Percentiles rank a stretch among this genome's conserved stretches.
Conservation (phyloP, 1,140 invertebrate species). For the Nasonia longicornis region DNA sequence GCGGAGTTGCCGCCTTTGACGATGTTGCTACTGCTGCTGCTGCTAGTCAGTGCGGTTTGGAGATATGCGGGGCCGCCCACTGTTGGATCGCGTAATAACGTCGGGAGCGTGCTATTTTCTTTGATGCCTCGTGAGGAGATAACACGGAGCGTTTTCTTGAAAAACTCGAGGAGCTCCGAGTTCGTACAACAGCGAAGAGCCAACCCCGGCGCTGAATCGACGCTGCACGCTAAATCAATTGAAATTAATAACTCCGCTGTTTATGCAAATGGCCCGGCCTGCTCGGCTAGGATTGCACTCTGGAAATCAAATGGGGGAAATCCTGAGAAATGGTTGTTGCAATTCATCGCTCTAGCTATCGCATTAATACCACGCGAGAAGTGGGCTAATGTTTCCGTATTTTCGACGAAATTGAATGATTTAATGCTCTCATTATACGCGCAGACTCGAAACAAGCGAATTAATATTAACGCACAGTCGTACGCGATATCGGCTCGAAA, state of each 20-base stretch:
- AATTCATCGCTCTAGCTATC: not conserved
- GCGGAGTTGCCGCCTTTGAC: conserved; percentile 9
- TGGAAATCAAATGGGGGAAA: not conserved
- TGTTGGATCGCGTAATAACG: not conserved
- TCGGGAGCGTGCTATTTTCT: not conserved
- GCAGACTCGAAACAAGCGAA: not conserved
- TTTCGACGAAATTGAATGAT: not conserved
- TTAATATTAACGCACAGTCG: not conserved
- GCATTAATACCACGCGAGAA: not conserved
- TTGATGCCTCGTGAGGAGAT: too few species aligned
- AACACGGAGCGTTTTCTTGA: too few species aligned
- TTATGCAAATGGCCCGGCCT: not conserved
- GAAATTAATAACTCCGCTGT: not conserved
- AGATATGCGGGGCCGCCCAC: not conserved
- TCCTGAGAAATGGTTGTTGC: conserved; percentile 8
- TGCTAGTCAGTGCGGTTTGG: not conserved
- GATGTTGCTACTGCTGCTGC: not conserved
- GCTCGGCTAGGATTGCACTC: not conserved
- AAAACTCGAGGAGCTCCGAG: too few species aligned
- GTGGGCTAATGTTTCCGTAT: not conserved
- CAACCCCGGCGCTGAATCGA: too few species aligned
- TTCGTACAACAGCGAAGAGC: too few species aligned
- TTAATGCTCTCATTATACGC: not conserved
- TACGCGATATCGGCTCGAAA: not conserved
- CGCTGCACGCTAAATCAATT: not conserved